Conservation (phyloP, 2,797 vertebrate species). For the Sus cebifrons region DNA sequence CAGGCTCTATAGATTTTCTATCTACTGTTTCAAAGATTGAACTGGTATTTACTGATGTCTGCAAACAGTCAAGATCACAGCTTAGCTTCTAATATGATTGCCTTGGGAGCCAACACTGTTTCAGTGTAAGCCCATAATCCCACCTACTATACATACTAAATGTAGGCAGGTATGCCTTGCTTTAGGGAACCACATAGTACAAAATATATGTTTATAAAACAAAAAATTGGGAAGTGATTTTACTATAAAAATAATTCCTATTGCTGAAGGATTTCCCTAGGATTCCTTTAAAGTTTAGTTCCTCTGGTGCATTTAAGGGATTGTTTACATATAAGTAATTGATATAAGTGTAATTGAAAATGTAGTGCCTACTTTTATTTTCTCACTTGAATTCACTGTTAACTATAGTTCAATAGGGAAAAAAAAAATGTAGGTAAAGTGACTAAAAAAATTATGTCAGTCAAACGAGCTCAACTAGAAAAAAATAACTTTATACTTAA, state of each 20-base stretch:
- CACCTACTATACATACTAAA: not conserved
- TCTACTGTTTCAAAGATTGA: slow-evolving; percentile 42
- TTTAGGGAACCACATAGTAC: not conserved
- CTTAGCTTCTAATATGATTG: slow-evolving; percentile 2
- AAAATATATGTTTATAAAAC: not conserved
- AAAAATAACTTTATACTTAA: slow-evolving; percentile 31
- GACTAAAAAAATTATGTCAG: slow-evolving; percentile 53
- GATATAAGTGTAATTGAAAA: slow-evolving; percentile 6
- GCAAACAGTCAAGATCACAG: slow-evolving; percentile 8
- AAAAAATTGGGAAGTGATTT: slow-evolving; percentile 35
- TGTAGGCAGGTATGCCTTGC: not conserved
- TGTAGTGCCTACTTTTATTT: slow-evolving; percentile 58
- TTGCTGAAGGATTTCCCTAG: slow-evolving; percentile 20
- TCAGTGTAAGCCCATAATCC: not conserved
- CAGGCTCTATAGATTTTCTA: slow-evolving; percentile 43
- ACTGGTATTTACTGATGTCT: slow-evolving; percentile 54
- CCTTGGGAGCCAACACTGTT: not conserved
- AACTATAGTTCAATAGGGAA: slow-evolving; percentile 14
- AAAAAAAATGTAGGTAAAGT: slow-evolving; percentile 19
- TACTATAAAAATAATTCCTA: slow-evolving; percentile 32
- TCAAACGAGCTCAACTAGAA: slow-evolving; percentile 27
- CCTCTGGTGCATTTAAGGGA: not conserved
- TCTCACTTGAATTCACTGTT: slow-evolving; percentile 59
- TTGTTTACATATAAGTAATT: slow-evolving; percentile 47
- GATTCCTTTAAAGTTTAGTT: slow-evolving; percentile 46